A percentile compares a stretch with the other conserved stretches of the same genome.
These are phyloP conservation scores for Macroglossus sobrinus DNA, from an alignment of 2,113 vertebrate species.

Conservation along the genomic window DNA sequence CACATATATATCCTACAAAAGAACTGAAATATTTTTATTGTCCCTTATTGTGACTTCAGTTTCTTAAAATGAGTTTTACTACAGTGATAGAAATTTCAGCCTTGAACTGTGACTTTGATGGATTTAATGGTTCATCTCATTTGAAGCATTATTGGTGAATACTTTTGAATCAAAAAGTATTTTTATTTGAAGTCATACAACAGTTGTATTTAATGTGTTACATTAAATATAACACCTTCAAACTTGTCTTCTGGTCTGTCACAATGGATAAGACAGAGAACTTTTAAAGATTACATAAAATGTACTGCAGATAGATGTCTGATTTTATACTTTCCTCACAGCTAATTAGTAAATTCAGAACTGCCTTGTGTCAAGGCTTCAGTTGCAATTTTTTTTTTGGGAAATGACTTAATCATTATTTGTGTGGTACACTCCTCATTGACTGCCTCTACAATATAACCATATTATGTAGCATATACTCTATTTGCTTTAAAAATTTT, in stretches of 20 bases:
- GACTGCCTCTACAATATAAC: not conserved
- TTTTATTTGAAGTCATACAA: conserved; percentile 29
- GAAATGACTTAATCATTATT: not conserved
- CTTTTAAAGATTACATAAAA: conserved; percentile 23
- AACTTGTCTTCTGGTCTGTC: conserved; percentile 5
- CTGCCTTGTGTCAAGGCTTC: not conserved
- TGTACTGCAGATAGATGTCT: not conserved
- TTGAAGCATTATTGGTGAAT: conserved; percentile 44
- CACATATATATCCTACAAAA: not conserved
- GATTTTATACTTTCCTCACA: not conserved
- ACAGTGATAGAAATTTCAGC: conserved; percentile 32
- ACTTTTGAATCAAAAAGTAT: conserved; percentile 37
- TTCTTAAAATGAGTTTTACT: conserved; percentile 30
- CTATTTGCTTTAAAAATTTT: not conserved
- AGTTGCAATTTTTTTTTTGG: not conserved
- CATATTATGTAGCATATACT: not conserved
- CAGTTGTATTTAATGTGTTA: conserved; percentile 16
- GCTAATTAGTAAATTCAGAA: not conserved
- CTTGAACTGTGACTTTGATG: conserved; percentile 21
- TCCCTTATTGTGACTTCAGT: not conserved
- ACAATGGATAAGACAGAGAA: not conserved
- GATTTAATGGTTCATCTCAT: conserved; percentile 51
- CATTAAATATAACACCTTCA: not conserved
- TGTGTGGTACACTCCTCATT: not conserved
- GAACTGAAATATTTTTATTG: conserved; percentile 1